Conservation (phyloP, 2,113 vertebrate species). For the Oreochromis spilurus region DNA sequence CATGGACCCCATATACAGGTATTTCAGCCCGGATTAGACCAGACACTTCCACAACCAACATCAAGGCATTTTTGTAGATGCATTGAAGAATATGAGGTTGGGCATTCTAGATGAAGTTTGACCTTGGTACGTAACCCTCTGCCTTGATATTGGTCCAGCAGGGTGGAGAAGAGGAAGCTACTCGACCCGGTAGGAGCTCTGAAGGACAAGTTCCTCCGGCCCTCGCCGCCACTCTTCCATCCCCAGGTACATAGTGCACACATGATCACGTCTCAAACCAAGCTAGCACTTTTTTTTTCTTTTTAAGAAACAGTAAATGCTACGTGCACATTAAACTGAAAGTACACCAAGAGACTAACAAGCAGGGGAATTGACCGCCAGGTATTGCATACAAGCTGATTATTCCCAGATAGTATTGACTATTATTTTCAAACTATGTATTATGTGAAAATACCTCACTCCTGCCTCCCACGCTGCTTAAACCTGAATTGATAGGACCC, state of each 20-base stretch:
- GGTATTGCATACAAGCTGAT: constrained; percentile 24
- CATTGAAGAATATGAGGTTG: background rate
- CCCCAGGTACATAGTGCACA: constrained; percentile 83
- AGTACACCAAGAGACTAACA: constrained; percentile 6
- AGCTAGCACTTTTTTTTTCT: background rate
- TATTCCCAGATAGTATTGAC: constrained; percentile 51
- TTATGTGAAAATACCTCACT: constrained; percentile 59
- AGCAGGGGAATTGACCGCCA: constrained; percentile 16
- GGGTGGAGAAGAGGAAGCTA: constrained; percentile 99
- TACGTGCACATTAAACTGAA: constrained; percentile 4
- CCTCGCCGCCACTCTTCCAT: constrained; percentile 90
- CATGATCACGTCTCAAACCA: background rate
- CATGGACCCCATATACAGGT: constrained; percentile 99
- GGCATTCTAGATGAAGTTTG: constrained; percentile 6
- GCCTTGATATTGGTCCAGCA: constrained; percentile 93
- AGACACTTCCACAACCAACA: background rate
- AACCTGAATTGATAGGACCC: constrained; percentile 53
- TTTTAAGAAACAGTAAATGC: background rate
- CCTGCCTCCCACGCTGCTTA: constrained; percentile 60
- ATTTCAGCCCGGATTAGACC: constrained; percentile 80
- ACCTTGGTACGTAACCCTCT: constrained; percentile 90
- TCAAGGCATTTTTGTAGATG: background rate
- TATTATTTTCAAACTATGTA: constrained; percentile 53
- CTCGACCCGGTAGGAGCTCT: constrained; percentile 91
- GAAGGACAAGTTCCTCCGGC: constrained; percentile 95